These are phyloP conservation scores for Hesperophylax magnus DNA, from an alignment of 1,140 invertebrate genomes.

Conservation along the genomic window DNA sequence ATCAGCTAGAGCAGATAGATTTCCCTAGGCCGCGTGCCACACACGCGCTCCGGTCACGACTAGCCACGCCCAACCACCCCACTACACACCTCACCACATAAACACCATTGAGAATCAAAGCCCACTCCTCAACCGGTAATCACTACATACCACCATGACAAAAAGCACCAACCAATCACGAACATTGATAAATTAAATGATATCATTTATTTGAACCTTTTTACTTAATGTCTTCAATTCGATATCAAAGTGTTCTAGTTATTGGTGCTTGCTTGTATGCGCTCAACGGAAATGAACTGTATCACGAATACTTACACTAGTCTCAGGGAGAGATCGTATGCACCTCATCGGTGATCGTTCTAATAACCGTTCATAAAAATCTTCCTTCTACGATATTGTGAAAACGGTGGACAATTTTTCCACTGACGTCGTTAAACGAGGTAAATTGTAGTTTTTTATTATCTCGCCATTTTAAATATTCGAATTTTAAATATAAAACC, in stretches of 20 bases:
- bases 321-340: no score
- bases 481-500: no score
- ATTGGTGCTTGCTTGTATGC: not conserved
- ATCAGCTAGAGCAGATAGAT: constrained; percentile 26
- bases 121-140: not conserved
- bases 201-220: not conserved
- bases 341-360: no score
- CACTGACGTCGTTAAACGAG: no score
- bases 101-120: not conserved
- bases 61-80: constrained; percentile 42
- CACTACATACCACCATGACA: not conserved
- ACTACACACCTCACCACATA: constrained; percentile 22
- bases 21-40: constrained; percentile 51
- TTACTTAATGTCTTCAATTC: not conserved
- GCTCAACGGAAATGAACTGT: constrained; percentile 38
- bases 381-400: no score
- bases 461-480: no score
- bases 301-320: constrained; percentile 22
- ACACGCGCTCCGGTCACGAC: constrained; percentile 52
- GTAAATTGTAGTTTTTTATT: no score
- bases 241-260: not conserved
- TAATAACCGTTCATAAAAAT: no score
- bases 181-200: not conserved
- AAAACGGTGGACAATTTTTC: no score
- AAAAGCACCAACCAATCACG: constrained; percentile 3